Base-by-base conservation (phyloP, 2,113 vertebrate genomes). In the Gymnocephalus cernua region DNA sequence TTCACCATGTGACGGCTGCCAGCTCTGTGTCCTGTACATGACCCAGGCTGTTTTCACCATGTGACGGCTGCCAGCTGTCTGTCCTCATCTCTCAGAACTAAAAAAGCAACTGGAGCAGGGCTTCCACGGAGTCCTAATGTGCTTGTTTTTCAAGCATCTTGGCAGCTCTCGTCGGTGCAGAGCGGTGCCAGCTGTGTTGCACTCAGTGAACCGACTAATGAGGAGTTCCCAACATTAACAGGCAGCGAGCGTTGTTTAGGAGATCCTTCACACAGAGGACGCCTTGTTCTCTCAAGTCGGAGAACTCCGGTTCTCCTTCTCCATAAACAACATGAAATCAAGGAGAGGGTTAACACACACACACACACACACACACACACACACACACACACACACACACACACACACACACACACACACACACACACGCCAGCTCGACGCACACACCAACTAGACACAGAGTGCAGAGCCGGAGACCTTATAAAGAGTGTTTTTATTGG, bases 221-320 rank as follows among this genome's bases (percentile, higher is more conserved):
- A 54, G 54, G n/a, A n/a, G 54, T 58, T 18, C 51, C 2, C 15
- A 50, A 23, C 15, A 77, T 85, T 77, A 75, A 44, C 58, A 80
- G 54, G 66, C 79, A 63, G 65, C 0, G 0, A n/a, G 65, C 25
- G 67, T 74, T 27, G 38, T 66, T 6, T 1, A 21, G 44, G 74
- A 53, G 58, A 15, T 58, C 35, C 12, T 18, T 23, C 14, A 35
- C 54, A 86, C 75, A 88, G 59, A 79, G 77, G 64, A 71, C 23
- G 73, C 65, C 76, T 87, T 88, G 86, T 88, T 80, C 66, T 1
- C 53, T 1, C 4, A 16, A 6, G 9, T 11, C 41, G 59, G 25
- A 44, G 32, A 32, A 6, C 10, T 57, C 15, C 0, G 23, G 6
- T 45, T n/a, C n/a, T n/a, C n/a, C n/a, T n/a, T n/a, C n/a, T n/a